Evolutionary conservation across 2,797 vertebrate genomes (phyloP).

Genomic region (Saxicola maurus): DNA sequence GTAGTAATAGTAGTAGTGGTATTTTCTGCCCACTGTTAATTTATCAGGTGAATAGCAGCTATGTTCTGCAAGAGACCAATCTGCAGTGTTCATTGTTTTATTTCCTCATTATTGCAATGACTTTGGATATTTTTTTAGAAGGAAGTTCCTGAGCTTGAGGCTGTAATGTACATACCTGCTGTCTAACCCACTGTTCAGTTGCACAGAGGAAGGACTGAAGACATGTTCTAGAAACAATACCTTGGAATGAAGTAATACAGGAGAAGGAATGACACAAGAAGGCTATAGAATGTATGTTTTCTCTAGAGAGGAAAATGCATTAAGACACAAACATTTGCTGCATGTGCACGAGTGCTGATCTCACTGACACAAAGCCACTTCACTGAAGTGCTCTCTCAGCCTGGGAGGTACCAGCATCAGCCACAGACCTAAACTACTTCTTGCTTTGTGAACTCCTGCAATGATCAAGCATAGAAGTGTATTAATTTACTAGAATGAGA

Average conservation of each 20-base stretch:
- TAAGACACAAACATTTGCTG: slow-evolving; percentile 11
- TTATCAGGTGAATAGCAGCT: not conserved
- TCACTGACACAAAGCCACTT: slow-evolving; percentile 1
- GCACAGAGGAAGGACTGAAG: not conserved
- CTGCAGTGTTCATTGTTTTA: not conserved
- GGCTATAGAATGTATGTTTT: not conserved
- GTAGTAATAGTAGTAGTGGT: not conserved
- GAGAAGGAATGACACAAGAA: not conserved
- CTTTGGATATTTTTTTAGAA: not conserved
- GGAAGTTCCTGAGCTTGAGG: not conserved
- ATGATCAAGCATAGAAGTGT: not conserved
- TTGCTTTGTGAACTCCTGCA: slow-evolving; percentile 1
- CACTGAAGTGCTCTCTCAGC: slow-evolving; percentile 39
- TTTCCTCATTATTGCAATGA: not conserved
- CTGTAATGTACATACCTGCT: not conserved
- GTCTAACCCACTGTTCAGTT: not conserved
- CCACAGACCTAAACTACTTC: not conserved
- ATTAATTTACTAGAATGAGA: not conserved
- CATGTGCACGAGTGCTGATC: not conserved
- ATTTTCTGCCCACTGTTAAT: not conserved
- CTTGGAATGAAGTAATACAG: not conserved
- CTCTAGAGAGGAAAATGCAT: not conserved
- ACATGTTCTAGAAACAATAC: not conserved
- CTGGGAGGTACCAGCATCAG: not conserved
- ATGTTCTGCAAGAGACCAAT: not conserved